These are phyloP conservation scores for Paracanthobrama guichenoti DNA, from an alignment of 2,113 vertebrate genomes.

Conservation along the genomic window DNA sequence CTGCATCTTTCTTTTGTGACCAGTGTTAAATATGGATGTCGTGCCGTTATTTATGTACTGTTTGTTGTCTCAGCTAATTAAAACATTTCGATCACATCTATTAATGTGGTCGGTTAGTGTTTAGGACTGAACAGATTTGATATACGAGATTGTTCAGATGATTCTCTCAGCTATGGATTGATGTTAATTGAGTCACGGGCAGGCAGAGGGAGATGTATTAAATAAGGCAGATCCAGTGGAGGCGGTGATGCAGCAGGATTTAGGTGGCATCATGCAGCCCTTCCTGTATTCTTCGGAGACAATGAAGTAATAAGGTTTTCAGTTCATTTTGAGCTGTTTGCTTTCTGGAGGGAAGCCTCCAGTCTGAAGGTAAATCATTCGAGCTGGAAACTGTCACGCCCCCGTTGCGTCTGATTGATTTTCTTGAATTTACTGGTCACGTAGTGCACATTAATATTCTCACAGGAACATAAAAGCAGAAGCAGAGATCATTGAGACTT, in stretches of 20 bases:
- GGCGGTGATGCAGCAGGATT: constrained; percentile 84
- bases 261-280: constrained; percentile 57
- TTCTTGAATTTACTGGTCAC: constrained; percentile 37
- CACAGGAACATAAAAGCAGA: not conserved
- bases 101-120: constrained; percentile 59
- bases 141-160: not conserved
- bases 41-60: not conserved
- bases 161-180: constrained; percentile 50
- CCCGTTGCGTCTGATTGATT: constrained; percentile 37
- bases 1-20: not conserved
- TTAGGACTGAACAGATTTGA: constrained; percentile 15
- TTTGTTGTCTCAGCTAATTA: not conserved
- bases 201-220: constrained; percentile 46
- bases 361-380: not conserved
- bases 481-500: not conserved
- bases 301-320: constrained; percentile 39
- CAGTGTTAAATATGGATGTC: not conserved
- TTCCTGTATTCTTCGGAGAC: constrained; percentile 41
- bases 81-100: constrained; percentile 18
- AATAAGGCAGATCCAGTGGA: constrained; percentile 66
- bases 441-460: constrained; percentile 34
- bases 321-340: not conserved
- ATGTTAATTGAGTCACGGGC: constrained; percentile 14
- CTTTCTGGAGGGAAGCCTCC: constrained; percentile 15
- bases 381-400: constrained; percentile 17